Evolutionary conservation across 2,113 vertebrate species (phyloP).

Genomic region (Hippocampus mohnikei): DNA sequence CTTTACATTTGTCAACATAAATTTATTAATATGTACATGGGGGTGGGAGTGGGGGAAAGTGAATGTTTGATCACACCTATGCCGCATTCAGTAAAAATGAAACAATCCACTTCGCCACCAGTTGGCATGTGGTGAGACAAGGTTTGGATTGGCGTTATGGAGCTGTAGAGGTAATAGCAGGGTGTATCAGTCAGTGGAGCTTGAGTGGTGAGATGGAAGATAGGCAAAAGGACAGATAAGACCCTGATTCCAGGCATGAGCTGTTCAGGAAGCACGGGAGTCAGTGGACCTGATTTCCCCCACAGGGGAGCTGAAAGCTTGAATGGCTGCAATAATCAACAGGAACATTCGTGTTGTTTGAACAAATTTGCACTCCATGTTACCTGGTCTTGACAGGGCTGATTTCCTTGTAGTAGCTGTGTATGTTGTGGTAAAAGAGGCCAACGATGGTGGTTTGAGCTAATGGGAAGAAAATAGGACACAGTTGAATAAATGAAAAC

Average conservation of each 20-base stretch:
- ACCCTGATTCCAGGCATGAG: conserved; percentile 29
- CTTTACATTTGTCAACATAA: not conserved
- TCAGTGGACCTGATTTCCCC: conserved; percentile 20
- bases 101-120: conserved; percentile 27
- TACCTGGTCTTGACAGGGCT: conserved; percentile 82
- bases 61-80: conserved; percentile 9
- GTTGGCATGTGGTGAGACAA: conserved; percentile 23
- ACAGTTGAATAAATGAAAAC: conserved; percentile 17
- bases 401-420: conserved; percentile 81
- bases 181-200: conserved; percentile 60
- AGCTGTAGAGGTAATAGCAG: conserved; percentile 46
- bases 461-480: conserved; percentile 45
- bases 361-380: conserved; percentile 30
- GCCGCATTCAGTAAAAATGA: conserved; percentile 31
- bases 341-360: conserved; percentile 1
- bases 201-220: conserved; percentile 57
- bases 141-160: not conserved
- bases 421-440: conserved; percentile 88
- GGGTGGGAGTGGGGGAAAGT: not conserved
- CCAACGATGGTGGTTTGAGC: conserved; percentile 89
- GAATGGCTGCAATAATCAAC: not conserved
- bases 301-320: conserved; percentile 22
- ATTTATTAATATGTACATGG: not conserved
- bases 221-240: conserved; percentile 58
- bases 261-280: conserved; percentile 44